Conservation (phyloP, 1,140 invertebrate species). For the Eulimnadia texana region DNA sequence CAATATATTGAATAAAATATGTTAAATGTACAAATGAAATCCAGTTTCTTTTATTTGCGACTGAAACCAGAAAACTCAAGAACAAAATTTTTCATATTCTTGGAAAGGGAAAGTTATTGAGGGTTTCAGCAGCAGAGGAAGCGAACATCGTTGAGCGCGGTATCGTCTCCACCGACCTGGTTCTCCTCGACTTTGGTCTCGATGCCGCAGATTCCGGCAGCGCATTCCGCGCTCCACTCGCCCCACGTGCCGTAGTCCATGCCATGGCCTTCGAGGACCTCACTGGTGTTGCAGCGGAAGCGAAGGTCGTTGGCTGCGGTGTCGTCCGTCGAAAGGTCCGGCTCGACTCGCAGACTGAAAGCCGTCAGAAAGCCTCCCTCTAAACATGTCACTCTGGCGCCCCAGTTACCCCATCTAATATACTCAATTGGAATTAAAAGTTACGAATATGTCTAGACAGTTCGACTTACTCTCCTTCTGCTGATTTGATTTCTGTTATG, state of each 20-base stretch:
- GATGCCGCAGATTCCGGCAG: constrained; percentile 3
- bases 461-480: neutral
- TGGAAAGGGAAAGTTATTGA: too few species aligned
- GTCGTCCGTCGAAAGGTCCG: neutral
- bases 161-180: neutral
- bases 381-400: neutral
- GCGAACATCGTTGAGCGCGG: constrained; percentile 9
- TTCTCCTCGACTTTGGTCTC: constrained; percentile 5
- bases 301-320: constrained; percentile 2
- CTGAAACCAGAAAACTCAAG: too few species aligned
- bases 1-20: too few species aligned
- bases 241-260: neutral
- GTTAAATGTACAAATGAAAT: too few species aligned
- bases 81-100: too few species aligned
- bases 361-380: neutral
- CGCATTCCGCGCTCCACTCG: constrained; percentile 6
- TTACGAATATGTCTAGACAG: too few species aligned
- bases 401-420: neutral
- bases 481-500: neutral
- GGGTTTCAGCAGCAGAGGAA: constrained; percentile 4
- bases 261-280: neutral
- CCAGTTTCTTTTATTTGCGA: too few species aligned
- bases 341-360: neutral
- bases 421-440: too few species aligned
- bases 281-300: neutral